Evolutionary conservation across 2,888 invertebrate species (phyloP).

Genomic region (Diaperis boleti): DNA sequence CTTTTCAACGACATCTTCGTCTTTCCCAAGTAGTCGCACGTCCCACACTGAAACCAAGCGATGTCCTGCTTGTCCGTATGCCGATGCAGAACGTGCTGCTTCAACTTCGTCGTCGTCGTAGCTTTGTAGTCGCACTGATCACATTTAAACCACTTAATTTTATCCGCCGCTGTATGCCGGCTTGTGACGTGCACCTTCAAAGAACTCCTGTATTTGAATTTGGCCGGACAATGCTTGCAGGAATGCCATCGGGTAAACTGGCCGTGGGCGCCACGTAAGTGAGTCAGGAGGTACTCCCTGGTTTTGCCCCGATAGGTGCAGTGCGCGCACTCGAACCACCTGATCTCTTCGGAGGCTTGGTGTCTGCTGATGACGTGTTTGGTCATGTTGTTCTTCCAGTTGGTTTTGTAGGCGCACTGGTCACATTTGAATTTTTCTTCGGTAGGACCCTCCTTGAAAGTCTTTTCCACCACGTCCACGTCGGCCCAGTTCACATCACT

Average conservation of each 20-base stretch:
- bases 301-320: conserved; percentile 7
- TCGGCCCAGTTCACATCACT: conserved; percentile 5
- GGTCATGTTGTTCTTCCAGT: conserved; percentile 3
- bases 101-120: not conserved
- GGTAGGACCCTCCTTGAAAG: too few relatives aligned
- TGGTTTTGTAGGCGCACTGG: conserved; percentile 13
- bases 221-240: not conserved
- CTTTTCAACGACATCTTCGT: not conserved
- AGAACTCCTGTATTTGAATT: not conserved
- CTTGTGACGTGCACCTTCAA: not conserved
- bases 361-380: conserved; percentile 6
- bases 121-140: not conserved
- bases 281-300: not conserved
- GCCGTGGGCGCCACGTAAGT: not conserved
- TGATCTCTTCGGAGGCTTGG: not conserved
- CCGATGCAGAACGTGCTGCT: not conserved
- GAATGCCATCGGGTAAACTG: not conserved
- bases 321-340: conserved; percentile 10
- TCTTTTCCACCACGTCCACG: conserved; percentile 1
- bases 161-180: conserved; percentile 1
- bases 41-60: not conserved
- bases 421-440: conserved; percentile 12
- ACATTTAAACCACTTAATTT: conserved; percentile 3
- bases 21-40: not conserved
- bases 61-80: not conserved